phyloP scores from a whole-genome alignment of 2,888 invertebrate species.

The Argyra leucocephala region DNA sequence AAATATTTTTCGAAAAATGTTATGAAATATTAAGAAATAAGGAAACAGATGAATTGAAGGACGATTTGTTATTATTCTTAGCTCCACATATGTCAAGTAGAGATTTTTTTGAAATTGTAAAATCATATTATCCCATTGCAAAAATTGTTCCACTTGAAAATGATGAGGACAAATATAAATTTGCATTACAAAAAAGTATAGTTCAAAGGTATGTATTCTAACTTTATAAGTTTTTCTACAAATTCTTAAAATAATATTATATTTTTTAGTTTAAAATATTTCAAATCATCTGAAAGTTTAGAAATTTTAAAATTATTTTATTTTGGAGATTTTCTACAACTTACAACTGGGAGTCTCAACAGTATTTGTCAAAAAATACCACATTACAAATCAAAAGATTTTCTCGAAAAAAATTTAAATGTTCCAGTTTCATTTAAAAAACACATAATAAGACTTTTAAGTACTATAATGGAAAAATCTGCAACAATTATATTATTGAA shows the following conservation, averaged over 20 bases:
- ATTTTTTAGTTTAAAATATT: background rate
- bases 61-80: background rate
- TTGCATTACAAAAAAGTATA: background rate
- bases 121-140: background rate
- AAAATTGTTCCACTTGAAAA: background rate
- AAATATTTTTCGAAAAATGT: background rate
- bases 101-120: background rate
- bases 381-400: background rate
- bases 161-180: background rate
- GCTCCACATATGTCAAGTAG: background rate
- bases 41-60: background rate
- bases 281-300: background rate
- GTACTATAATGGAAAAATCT: background rate
- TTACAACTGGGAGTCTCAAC: background rate
- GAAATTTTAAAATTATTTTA: background rate
- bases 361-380: conserved; percentile 1
- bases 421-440: background rate
- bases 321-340: background rate
- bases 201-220: background rate
- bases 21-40: background rate
- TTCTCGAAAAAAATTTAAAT: background rate
- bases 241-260: background rate
- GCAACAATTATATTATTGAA: background rate
- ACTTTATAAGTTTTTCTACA: background rate
- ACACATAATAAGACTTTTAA: background rate